Percentiles rank a stretch among this genome's conserved stretches.
These are phyloP conservation scores for Thalassoma bifasciatum DNA, from an alignment of 2,113 vertebrate genomes.

Conservation along the genomic window DNA sequence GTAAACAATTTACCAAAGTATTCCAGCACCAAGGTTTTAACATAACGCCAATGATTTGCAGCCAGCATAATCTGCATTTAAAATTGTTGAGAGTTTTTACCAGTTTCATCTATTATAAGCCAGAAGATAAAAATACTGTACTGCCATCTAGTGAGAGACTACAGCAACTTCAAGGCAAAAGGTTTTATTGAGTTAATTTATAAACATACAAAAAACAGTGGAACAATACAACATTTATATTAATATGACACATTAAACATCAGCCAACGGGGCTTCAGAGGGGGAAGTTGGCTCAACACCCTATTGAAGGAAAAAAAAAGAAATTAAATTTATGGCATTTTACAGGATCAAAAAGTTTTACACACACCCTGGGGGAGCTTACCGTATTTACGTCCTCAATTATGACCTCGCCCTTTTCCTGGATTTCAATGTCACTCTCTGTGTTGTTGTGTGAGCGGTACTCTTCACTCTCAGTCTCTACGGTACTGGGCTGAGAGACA, in stretches of 20 bases:
- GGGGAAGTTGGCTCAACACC: background rate
- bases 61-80: too few species aligned
- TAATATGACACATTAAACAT: constrained; percentile 45
- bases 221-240: background rate
- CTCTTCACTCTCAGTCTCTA: constrained; percentile 85
- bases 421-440: constrained; percentile 82
- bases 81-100: background rate
- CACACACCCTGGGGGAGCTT: background rate
- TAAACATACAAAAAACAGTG: constrained; percentile 32
- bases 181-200: constrained; percentile 61
- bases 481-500: constrained; percentile 73
- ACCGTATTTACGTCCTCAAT: constrained; percentile 74
- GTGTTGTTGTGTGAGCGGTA: constrained; percentile 84
- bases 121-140: background rate
- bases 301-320: constrained; percentile 18
- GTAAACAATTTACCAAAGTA: too few species aligned
- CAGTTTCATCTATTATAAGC: background rate
- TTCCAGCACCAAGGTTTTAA: too few species aligned
- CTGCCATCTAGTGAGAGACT: constrained; percentile 68
- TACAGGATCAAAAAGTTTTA: too few species aligned
- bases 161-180: constrained; percentile 15
- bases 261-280: constrained; percentile 20
- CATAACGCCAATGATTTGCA: too few species aligned
- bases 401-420: constrained; percentile 52
- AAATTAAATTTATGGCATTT: background rate